Percentiles rank a stretch among this genome's conserved stretches.
Evolutionary conservation across 2,797 vertebrate genomes (phyloP).

Genomic region (Tragelaphus oryx): DNA sequence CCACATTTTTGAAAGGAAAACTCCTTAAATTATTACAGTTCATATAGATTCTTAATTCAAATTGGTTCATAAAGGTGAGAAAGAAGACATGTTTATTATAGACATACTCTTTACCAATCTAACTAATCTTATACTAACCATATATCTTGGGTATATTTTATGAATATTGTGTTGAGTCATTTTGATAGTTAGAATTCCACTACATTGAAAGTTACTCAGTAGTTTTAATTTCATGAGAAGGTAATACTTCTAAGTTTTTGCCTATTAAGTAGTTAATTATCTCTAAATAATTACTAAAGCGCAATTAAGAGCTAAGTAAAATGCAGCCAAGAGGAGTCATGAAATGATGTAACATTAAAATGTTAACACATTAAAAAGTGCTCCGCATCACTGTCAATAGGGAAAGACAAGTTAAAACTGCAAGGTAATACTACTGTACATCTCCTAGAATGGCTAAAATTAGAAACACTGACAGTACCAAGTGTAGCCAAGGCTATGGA

Average conservation of each 20-base stretch:
- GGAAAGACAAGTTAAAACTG: not conserved
- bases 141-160: not conserved
- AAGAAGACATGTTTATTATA: not conserved
- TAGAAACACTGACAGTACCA: not conserved
- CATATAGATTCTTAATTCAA: not conserved
- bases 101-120: not conserved
- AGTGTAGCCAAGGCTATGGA: not conserved
- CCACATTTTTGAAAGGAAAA: not conserved
- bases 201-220: not conserved
- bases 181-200: slow-evolving; percentile 14
- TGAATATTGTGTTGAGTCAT: not conserved
- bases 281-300: slow-evolving; percentile 33
- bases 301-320: slow-evolving; percentile 21
- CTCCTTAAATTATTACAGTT: not conserved
- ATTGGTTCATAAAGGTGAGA: not conserved
- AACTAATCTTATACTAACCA: not conserved
- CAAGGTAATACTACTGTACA: not conserved
- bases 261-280: slow-evolving; percentile 3
- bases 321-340: not conserved
- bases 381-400: not conserved
- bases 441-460: not conserved
- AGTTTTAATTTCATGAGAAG: slow-evolving; percentile 1
- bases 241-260: slow-evolving; percentile 26
- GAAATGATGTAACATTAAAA: not conserved
- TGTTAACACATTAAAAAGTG: not conserved